A percentile compares a stretch with the other conserved stretches of the same genome.
These are phyloP conservation scores for Pipistrellus pipistrellus DNA, from an alignment of 2,797 vertebrate genomes.

Conservation along the genomic window DNA sequence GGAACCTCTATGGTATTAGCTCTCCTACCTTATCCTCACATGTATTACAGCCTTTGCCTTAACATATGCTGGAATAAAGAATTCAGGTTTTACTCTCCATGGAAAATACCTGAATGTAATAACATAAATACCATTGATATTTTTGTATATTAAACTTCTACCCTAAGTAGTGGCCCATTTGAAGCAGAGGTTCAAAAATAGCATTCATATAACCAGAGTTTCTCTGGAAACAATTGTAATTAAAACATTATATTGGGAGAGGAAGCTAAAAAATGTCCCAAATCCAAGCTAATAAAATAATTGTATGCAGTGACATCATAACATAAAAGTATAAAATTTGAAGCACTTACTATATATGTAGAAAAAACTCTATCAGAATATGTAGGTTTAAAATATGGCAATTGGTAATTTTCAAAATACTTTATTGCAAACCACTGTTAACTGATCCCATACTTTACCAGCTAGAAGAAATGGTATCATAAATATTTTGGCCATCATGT, in stretches of 20 bases:
- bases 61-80: neutral
- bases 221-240: neutral
- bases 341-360: neutral
- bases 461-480: conserved; percentile 27
- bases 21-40: neutral
- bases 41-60: neutral
- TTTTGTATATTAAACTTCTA: neutral
- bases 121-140: neutral
- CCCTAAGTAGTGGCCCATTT: neutral
- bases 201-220: neutral
- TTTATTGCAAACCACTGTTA: neutral
- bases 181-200: conserved; percentile 7
- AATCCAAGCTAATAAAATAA: neutral
- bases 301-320: neutral
- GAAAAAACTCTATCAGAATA: neutral
- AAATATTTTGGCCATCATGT: neutral
- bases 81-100: neutral
- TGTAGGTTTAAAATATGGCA: neutral
- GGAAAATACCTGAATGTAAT: neutral
- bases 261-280: neutral
- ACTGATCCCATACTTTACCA: neutral
- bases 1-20: neutral
- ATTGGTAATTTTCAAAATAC: neutral
- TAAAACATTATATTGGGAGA: neutral
- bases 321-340: neutral